A percentile compares a stretch with the other conserved stretches of the same genome.
Evolutionary conservation across 2,888 invertebrate species (phyloP).

Genomic region (Eupithecia subfuscata): DNA sequence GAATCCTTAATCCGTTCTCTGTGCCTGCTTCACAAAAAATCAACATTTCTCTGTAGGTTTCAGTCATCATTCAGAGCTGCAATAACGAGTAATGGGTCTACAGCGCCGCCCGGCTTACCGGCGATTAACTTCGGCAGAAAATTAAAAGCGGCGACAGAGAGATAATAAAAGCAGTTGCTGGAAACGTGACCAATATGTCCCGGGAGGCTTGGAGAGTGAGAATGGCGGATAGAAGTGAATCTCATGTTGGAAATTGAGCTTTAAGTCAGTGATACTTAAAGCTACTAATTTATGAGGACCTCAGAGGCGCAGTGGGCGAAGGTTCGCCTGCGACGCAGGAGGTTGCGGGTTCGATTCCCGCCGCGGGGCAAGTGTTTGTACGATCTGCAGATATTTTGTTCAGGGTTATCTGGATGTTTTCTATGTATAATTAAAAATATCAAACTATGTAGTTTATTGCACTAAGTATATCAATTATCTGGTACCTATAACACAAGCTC

Average conservation of each 20-base stretch:
- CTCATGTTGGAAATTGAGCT: background rate
- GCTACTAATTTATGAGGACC: too few relatives aligned
- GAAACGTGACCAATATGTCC: conserved; percentile 80
- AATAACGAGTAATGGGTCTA: conserved; percentile 60
- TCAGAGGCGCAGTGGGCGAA: too few relatives aligned
- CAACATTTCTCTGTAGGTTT: background rate
- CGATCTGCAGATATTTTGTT: too few relatives aligned
- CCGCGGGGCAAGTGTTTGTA: too few relatives aligned
- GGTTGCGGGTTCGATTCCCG: too few relatives aligned
- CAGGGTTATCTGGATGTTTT: too few relatives aligned
- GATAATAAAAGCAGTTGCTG: conserved; percentile 75
- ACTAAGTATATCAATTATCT: too few relatives aligned
- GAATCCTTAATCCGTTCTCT: background rate
- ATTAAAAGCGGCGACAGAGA: conserved; percentile 73
- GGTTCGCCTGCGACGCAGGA: too few relatives aligned
- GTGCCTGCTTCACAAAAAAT: background rate
- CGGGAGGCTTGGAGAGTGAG: conserved; percentile 53
- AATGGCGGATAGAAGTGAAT: conserved; percentile 13
- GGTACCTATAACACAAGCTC: too few relatives aligned
- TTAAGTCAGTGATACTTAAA: too few relatives aligned
- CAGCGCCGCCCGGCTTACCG: conserved; percentile 61
- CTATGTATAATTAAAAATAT: too few relatives aligned
- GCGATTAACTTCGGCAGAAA: conserved; percentile 70
- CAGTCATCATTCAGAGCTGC: conserved; percentile 29
- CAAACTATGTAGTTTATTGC: too few relatives aligned